phyloP scores from a whole-genome alignment of 2,113 vertebrate species.

The Oreochromis niloticus region DNA sequence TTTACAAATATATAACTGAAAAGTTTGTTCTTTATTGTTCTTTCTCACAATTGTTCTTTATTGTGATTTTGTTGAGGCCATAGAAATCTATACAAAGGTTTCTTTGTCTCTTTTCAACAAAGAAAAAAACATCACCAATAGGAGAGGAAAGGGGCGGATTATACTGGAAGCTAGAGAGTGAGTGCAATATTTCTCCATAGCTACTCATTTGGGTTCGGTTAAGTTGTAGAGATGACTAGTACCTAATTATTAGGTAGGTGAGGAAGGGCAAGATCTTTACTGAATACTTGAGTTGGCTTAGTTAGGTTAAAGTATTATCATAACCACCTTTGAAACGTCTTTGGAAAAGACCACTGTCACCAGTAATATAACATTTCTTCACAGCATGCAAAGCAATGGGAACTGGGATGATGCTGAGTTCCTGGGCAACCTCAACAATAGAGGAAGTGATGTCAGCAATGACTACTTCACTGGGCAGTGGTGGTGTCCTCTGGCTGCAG shows the following conservation, averaged over 20 bases:
- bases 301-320: background rate
- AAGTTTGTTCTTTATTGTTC: background rate
- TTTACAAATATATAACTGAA: too few species aligned
- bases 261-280: background rate
- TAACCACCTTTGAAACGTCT: background rate
- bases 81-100: background rate
- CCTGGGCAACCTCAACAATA: conserved; percentile 91
- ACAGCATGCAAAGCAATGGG: conserved; percentile 81
- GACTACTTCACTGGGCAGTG: background rate
- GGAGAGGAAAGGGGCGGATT: background rate
- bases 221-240: background rate
- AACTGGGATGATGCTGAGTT: conserved; percentile 95
- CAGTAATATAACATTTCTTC: background rate
- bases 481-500: conserved; percentile 81
- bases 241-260: background rate
- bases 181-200: background rate
- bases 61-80: background rate
- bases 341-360: background rate
- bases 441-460: conserved; percentile 81
- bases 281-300: background rate
- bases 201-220: background rate
- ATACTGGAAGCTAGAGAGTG: background rate
- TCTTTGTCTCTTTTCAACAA: background rate
- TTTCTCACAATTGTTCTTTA: background rate
- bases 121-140: background rate